Base-by-base conservation (phyloP, 2,888 invertebrate species). In the Diaphora mendica region DNA sequence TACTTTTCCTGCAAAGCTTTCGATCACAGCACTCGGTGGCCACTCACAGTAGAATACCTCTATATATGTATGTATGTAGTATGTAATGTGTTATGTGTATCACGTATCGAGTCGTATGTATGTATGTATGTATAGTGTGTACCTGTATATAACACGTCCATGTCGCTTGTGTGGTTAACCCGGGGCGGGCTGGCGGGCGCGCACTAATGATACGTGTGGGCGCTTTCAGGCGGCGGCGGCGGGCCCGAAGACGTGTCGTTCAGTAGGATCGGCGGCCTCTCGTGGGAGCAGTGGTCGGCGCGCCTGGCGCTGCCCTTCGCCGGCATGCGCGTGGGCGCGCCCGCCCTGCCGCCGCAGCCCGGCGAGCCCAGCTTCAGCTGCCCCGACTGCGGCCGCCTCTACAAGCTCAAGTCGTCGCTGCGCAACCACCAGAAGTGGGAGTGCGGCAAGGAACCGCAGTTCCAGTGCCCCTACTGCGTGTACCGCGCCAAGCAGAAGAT, bases 381-480 rank as follows among this genome's bases (percentile, higher is more conserved):
- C 93, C 97, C 97, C 73, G 97, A 97, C 87, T 98, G 98, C 93
- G 98, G 98, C 78, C 96, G 98, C 82, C 97, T 97, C 80, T 98
- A 98, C 95, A 98, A 98, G 92, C 96, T 98, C 84, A 98, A 98
- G 94, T 98, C 98, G 84, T 98, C 98, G 77, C 94, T 98, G 87
- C 96, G 98, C 78, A 98, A 98, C 92, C 98, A 98, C 90, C 97
- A 97, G 96, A 98, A 98, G 92, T 98, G 98, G 98, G 98, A 98
- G 93, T 98, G 98, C 92, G 97, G 98, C 88, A 98, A 98, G 91
- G 98, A 98, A 92, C 98, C 98, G 33, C 97, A 97, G 92, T 98
- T 98, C 92, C 97, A 97, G 89, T 98, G 98, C 91, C 97, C 97
- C 35, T 97, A 97, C 93, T 98, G 98, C 93, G 97, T 97, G n/a